A percentile compares a stretch with the other conserved stretches of the same genome.
phyloP scores from a whole-genome alignment of 2,797 vertebrate genomes.

The Tokudaia tokunoshimensis region DNA sequence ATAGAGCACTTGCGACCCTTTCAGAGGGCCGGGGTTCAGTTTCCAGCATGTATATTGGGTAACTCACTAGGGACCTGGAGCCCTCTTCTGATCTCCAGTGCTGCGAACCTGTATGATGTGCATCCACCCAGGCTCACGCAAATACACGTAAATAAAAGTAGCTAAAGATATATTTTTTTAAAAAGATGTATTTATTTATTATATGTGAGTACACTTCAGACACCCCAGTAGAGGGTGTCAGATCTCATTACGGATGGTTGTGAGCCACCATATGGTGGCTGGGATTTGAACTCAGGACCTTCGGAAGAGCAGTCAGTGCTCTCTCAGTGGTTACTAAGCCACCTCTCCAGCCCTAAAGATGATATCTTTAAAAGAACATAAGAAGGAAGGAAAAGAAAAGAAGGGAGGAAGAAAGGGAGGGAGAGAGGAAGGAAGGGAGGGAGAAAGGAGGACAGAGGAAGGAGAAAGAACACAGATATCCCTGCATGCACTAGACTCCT shows the following conservation, averaged over 20 bases:
- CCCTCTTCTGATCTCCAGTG: background rate
- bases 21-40: background rate
- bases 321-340: too few species aligned
- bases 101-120: too few species aligned
- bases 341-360: too few species aligned
- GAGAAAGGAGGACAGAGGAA: background rate
- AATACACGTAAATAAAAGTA: background rate
- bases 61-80: too few species aligned
- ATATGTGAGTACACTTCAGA: too few species aligned
- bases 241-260: too few species aligned
- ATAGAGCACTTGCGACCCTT: background rate
- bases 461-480: background rate
- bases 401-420: background rate
- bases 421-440: background rate
- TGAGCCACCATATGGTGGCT: too few species aligned
- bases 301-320: too few species aligned
- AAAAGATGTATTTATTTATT: background rate
- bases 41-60: background rate
- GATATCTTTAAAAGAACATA: background rate
- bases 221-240: too few species aligned
- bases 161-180: background rate
- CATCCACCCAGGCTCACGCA: background rate
- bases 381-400: background rate
- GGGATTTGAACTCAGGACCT: too few species aligned
- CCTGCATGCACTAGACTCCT: background rate